phyloP scores from a whole-genome alignment of 2,797 vertebrate species.

The Dicrostonyx torquatus region DNA sequence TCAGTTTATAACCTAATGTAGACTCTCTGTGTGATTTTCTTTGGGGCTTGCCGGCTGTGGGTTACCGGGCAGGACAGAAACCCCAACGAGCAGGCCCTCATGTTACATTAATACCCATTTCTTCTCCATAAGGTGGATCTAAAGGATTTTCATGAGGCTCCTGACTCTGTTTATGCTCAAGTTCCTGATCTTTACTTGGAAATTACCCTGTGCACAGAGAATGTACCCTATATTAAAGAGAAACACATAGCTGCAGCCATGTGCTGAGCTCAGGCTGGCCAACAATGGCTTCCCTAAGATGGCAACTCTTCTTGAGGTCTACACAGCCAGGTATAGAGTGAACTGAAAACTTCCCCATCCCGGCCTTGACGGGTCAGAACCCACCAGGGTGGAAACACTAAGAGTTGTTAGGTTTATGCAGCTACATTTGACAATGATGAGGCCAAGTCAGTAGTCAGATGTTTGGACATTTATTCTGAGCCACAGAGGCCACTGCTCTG shows the following conservation, averaged over 20 bases:
- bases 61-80: too few relatives aligned
- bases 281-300: neutral
- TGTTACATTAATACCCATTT: too few relatives aligned
- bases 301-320: neutral
- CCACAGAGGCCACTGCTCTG: neutral
- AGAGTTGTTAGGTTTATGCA: neutral
- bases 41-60: too few relatives aligned
- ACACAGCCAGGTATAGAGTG: neutral
- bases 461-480: constrained; percentile 79
- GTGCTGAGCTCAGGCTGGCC: neutral
- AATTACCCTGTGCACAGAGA: neutral
- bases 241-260: rapidly evolving
- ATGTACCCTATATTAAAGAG: neutral
- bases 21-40: too few relatives aligned
- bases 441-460: constrained; percentile 31
- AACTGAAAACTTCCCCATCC: neutral
- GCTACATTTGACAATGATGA: neutral
- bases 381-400: neutral
- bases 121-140: neutral
- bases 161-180: neutral
- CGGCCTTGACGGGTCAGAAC: neutral
- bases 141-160: neutral
- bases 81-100: too few relatives aligned
- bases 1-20: too few relatives aligned
- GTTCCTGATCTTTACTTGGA: neutral